Evolutionary conservation across 2,113 vertebrate species (phyloP).

Genomic region (Etheostoma spectabile): DNA sequence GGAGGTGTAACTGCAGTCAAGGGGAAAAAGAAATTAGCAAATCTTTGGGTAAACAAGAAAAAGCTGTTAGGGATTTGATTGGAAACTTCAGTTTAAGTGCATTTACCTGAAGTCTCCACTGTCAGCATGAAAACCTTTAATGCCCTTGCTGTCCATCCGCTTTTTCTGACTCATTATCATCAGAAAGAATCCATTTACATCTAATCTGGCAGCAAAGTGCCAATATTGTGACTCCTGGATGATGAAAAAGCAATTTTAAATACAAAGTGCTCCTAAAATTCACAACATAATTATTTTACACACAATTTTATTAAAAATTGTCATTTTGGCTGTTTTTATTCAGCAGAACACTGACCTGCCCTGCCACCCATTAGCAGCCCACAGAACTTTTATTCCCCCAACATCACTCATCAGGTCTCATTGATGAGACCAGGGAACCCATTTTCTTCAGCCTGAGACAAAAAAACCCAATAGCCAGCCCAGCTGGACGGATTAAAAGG

Average conservation of each 20-base stretch:
- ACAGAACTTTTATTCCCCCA: constrained; percentile 7
- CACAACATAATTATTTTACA: constrained; percentile 31
- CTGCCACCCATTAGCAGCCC: constrained; percentile 11
- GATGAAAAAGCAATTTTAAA: constrained; percentile 36
- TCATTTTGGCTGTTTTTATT: constrained; percentile 28
- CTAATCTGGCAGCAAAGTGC: constrained; percentile 61
- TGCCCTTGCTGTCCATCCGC: constrained; percentile 49
- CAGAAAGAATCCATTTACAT: constrained; percentile 47
- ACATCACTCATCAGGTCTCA: constrained; percentile 14
- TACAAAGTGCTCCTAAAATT: constrained; percentile 34
- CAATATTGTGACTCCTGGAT: constrained; percentile 30
- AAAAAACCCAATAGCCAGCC: constrained; percentile 29
- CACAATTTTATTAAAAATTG: constrained; percentile 1
- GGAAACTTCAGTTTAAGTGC: constrained; percentile 36
- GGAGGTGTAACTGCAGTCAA: constrained; percentile 11
- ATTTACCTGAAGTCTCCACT: constrained; percentile 31
- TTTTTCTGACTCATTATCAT: constrained; percentile 53
- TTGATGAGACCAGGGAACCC: constrained; percentile 18
- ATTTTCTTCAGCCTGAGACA: constrained; percentile 26
- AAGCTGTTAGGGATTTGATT: constrained; percentile 45
- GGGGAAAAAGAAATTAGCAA: constrained; percentile 35
- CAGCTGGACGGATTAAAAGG: constrained; percentile 57
- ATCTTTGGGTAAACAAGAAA: constrained; percentile 28
- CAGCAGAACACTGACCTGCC: constrained; percentile 26
- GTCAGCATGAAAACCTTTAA: constrained; percentile 43